These are phyloP conservation scores for Agapetus fuscipes DNA, from an alignment of 2,888 invertebrate species.

Conservation along the genomic window DNA sequence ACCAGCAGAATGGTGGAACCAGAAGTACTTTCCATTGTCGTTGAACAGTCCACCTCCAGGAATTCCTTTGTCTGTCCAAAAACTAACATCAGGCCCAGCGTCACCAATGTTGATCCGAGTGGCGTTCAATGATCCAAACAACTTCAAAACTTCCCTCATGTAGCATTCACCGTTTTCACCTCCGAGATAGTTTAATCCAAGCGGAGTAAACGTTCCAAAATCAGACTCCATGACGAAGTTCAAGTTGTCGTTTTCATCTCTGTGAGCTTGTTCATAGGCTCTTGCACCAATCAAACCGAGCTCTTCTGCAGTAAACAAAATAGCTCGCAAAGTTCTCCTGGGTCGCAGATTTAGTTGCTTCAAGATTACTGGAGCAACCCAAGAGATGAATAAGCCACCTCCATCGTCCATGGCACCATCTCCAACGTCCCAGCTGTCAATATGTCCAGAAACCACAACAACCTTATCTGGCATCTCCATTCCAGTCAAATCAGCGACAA, in stretches of 20 bases:
- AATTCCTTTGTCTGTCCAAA: slow-evolving; percentile 48
- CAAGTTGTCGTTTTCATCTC: slow-evolving; percentile 39
- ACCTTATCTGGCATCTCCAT: slow-evolving; percentile 27
- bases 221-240: slow-evolving; percentile 66
- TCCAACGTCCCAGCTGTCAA: slow-evolving; percentile 72
- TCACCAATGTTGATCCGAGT: slow-evolving; percentile 36
- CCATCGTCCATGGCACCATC: slow-evolving; percentile 71
- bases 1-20: slow-evolving; percentile 55
- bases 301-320: slow-evolving; percentile 67
- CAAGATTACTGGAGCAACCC: slow-evolving; percentile 53
- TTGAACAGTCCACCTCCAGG: slow-evolving; percentile 54
- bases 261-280: slow-evolving; percentile 46
- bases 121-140: slow-evolving; percentile 49
- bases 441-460: slow-evolving; percentile 61
- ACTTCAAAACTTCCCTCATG: slow-evolving; percentile 46
- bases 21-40: slow-evolving; percentile 47
- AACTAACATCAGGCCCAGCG: slow-evolving; percentile 52
- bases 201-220: slow-evolving; percentile 55
- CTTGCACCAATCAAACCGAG: slow-evolving; percentile 50
- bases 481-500: slow-evolving; percentile 51
- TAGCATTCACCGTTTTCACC: slow-evolving; percentile 46
- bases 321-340: slow-evolving; percentile 50
- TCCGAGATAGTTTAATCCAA: slow-evolving; percentile 51
- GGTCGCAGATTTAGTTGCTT: slow-evolving; percentile 48
- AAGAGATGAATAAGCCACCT: slow-evolving; percentile 61